phyloP scores from a whole-genome alignment of 2,888 invertebrate species.

The Spicauda simplicius region DNA sequence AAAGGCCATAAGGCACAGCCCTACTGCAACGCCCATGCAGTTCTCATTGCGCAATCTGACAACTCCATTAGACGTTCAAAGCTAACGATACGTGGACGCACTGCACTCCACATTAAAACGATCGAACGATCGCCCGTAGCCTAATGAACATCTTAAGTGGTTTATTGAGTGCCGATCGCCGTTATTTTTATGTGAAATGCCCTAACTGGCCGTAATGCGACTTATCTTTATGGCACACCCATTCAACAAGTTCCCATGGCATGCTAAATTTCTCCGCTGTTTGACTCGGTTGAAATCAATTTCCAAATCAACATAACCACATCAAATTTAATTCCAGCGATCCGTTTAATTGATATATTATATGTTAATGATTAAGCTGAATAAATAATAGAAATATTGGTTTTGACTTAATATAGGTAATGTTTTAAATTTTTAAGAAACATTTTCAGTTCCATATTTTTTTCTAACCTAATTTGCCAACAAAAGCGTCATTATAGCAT shows the following conservation, averaged over 20 bases:
- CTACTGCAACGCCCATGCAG: constrained; percentile 60
- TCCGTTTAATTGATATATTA: too few species aligned
- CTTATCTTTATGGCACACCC: constrained; percentile 46
- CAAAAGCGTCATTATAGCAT: too few species aligned
- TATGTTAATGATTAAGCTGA: too few species aligned
- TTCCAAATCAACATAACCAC: too few species aligned
- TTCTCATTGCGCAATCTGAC: constrained; percentile 77
- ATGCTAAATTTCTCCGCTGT: constrained; percentile 30
- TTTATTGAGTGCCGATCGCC: constrained; percentile 80
- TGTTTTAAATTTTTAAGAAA: too few species aligned
- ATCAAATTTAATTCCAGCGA: not conserved
- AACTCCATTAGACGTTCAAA: constrained; percentile 74
- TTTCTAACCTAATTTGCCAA: too few species aligned
- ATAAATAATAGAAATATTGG: too few species aligned
- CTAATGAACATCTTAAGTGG: constrained; percentile 82
- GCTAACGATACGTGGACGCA: constrained; percentile 53
- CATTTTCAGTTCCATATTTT: too few species aligned
- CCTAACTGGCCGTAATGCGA: constrained; percentile 41
- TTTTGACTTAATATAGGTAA: too few species aligned
- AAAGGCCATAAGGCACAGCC: too few species aligned
- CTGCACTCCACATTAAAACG: constrained; percentile 73
- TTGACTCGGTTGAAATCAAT: not conserved
- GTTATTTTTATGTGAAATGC: constrained; percentile 77
- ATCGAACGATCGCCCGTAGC: constrained; percentile 64
- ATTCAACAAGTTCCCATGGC: constrained; percentile 37